Conservation (phyloP, 2,888 invertebrate species). For the Clepsis dumicolana region DNA sequence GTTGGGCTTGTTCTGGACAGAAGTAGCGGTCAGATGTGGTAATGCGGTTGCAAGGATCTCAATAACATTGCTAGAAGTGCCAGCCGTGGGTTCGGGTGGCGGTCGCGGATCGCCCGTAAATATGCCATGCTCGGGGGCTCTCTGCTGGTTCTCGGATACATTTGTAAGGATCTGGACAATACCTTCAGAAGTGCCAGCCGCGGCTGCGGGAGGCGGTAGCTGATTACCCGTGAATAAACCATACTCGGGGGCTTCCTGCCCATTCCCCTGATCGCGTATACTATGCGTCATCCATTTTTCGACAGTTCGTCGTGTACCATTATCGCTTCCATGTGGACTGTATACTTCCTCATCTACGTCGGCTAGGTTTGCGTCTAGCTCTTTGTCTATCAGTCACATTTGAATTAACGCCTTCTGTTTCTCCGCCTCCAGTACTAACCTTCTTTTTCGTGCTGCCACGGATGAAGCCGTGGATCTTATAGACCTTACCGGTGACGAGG, state of each 20-base stretch:
- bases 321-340: not conserved
- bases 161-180: not conserved
- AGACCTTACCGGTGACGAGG: not conserved
- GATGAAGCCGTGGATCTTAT: conserved; percentile 1
- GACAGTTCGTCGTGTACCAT: not conserved
- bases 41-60: conserved; percentile 5
- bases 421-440: conserved; percentile 13
- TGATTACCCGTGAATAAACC: not conserved
- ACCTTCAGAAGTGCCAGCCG: not conserved
- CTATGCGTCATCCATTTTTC: not conserved
- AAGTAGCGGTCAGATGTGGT: not conserved
- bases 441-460: not conserved
- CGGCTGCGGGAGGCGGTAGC: conserved; percentile 5
- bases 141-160: not conserved
- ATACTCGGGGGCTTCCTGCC: not conserved
- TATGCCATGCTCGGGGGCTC: conserved; percentile 1
- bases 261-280: not conserved
- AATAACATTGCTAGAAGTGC: not conserved
- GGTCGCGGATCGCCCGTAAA: not conserved
- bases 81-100: not conserved
- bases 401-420: conserved; percentile 6
- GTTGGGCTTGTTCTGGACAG: not conserved
- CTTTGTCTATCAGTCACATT: conserved; percentile 22
- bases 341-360: conserved; percentile 4
- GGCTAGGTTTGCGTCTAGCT: conserved; percentile 24